Evolutionary conservation across 1,140 invertebrate species (phyloP).

Genomic region (Eubasilissa regina): DNA sequence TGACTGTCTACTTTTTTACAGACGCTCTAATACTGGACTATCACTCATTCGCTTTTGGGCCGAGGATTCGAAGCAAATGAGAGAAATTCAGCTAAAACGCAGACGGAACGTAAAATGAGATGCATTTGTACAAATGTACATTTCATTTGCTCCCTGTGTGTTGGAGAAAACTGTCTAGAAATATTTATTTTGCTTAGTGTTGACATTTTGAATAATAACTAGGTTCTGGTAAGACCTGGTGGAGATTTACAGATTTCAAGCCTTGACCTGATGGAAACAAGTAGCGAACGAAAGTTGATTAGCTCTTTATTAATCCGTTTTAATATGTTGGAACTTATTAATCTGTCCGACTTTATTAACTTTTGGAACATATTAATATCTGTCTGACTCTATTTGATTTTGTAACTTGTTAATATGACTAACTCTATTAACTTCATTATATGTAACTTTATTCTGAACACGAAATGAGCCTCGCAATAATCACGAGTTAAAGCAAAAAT

Average conservation of each 20-base stretch:
- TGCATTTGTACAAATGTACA: background rate
- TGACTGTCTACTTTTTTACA: too few species aligned
- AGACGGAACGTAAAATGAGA: background rate
- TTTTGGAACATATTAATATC: too few species aligned
- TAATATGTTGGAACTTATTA: background rate
- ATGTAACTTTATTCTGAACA: too few species aligned
- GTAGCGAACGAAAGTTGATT: conserved; percentile 11
- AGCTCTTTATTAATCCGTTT: background rate
- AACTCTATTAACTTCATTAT: too few species aligned
- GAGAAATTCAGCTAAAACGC: background rate
- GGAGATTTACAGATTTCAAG: background rate
- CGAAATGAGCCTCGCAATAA: too few species aligned
- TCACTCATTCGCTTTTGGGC: background rate
- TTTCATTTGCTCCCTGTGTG: background rate
- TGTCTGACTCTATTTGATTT: too few species aligned
- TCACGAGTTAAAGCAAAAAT: too few species aligned
- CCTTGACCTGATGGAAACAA: conserved; percentile 5
- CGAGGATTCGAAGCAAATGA: conserved; percentile 5
- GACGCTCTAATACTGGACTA: too few species aligned
- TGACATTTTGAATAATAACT: background rate
- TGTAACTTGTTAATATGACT: too few species aligned
- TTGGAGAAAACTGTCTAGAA: background rate
- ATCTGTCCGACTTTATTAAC: too few species aligned
- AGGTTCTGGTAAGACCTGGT: background rate
- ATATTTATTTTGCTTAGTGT: background rate